Percentiles rank a stretch among this genome's conserved stretches.
phyloP scores from a whole-genome alignment of 2,888 invertebrate genomes.

The Coelopa pilipes region DNA sequence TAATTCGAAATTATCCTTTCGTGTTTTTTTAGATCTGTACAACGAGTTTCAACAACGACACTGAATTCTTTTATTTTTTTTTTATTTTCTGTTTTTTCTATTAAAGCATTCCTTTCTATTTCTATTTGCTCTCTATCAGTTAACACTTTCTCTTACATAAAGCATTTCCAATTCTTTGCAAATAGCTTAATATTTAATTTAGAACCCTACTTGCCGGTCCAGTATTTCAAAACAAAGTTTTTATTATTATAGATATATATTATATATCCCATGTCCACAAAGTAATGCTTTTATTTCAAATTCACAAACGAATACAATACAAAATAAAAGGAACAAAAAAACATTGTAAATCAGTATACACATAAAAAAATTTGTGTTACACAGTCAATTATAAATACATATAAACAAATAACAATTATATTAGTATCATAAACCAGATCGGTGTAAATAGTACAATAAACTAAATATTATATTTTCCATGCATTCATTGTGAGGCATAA shows the following conservation, averaged over 20 bases:
- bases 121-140: not conserved
- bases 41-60: not conserved
- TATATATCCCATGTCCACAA: not conserved
- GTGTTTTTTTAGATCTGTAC: not conserved
- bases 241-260: no score
- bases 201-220: slow-evolving; percentile 57
- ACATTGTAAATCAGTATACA: not conserved
- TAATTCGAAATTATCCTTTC: not conserved
- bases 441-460: not conserved
- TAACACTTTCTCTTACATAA: not conserved
- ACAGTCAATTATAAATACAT: not conserved
- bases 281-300: not conserved
- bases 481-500: no score
- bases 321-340: not conserved
- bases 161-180: not conserved
- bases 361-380: slow-evolving; percentile 2
- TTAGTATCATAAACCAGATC: not conserved
- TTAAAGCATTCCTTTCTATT: not conserved
- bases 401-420: not conserved
- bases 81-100: not conserved
- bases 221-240: slow-evolving; percentile 52
- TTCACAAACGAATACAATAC: not conserved
- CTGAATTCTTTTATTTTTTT: not conserved
- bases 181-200: slow-evolving; percentile 1
- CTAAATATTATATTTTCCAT: no score